These are phyloP conservation scores for Colossoma macropomum DNA, from an alignment of 2,113 vertebrate species.

Conservation along the genomic window DNA sequence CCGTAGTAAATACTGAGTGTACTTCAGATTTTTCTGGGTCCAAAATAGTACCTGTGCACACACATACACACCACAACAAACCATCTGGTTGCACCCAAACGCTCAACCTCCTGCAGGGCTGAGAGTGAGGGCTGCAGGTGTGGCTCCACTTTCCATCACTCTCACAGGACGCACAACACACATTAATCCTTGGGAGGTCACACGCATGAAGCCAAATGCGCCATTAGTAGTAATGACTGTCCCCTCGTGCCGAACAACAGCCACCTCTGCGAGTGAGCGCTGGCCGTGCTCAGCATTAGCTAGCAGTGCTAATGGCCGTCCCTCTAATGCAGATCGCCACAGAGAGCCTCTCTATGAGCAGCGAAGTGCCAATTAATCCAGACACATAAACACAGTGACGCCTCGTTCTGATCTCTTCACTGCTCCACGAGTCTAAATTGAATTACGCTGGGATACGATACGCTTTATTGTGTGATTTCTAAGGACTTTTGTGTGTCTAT, in stretches of 20 bases:
- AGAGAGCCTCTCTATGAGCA: not conserved
- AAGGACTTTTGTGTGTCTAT: not conserved
- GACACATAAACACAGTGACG: not conserved
- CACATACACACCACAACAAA: not conserved
- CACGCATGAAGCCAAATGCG: constrained; percentile 12
- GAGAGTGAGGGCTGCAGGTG: constrained; percentile 24
- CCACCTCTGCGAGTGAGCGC: constrained; percentile 15
- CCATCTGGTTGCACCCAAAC: constrained; percentile 20
- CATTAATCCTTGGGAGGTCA: constrained; percentile 17
- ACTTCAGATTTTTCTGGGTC: not conserved
- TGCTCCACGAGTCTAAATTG: not conserved
- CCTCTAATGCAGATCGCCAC: constrained; percentile 4
- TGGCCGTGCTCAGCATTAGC: not conserved
- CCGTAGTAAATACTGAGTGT: not conserved
- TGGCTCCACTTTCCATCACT: not conserved
- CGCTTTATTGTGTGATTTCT: not conserved
- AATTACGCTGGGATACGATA: not conserved
- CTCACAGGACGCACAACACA: constrained; percentile 1
- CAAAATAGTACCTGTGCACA: not conserved
- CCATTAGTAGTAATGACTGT: constrained; percentile 38
- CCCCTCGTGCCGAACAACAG: constrained; percentile 21
- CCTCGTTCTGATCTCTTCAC: not conserved
- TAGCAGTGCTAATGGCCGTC: not conserved
- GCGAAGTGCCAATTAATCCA: not conserved
- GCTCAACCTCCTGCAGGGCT: not conserved